Percentiles rank a stretch among this genome's conserved stretches.
Evolutionary conservation across 2,113 vertebrate species (phyloP).

Genomic region (Hemiprocne comata): DNA sequence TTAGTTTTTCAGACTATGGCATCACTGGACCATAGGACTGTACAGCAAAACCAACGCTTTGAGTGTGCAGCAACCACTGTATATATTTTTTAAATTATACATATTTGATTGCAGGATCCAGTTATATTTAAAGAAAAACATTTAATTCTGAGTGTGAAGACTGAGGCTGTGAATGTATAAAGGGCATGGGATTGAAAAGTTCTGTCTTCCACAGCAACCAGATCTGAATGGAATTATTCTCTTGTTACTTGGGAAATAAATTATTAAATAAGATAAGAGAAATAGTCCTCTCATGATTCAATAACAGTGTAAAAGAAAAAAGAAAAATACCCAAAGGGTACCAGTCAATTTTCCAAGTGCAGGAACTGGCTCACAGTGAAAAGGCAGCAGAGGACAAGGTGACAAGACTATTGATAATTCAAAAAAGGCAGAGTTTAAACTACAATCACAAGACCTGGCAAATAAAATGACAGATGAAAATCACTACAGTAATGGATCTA

Average conservation of each 20-base stretch:
- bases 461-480: background rate
- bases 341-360: rapidly evolving
- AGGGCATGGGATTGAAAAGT: background rate
- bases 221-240: background rate
- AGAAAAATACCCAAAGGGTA: background rate
- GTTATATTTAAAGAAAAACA: background rate
- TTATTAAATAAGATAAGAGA: background rate
- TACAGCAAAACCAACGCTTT: background rate
- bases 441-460: background rate
- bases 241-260: background rate
- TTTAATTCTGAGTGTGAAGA: background rate
- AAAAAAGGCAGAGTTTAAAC: background rate
- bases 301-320: background rate
- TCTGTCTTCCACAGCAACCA: background rate
- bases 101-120: background rate
- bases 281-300: background rate
- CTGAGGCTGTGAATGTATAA: background rate
- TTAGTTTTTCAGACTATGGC: background rate
- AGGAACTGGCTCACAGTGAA: background rate
- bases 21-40: background rate
- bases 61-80: background rate
- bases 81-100: background rate
- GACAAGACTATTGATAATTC: background rate
- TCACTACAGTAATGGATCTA: background rate
- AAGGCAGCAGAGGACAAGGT: background rate